Base-by-base conservation (phyloP, 2,888 invertebrate species). In the Mesorhabditis belari region DNA sequence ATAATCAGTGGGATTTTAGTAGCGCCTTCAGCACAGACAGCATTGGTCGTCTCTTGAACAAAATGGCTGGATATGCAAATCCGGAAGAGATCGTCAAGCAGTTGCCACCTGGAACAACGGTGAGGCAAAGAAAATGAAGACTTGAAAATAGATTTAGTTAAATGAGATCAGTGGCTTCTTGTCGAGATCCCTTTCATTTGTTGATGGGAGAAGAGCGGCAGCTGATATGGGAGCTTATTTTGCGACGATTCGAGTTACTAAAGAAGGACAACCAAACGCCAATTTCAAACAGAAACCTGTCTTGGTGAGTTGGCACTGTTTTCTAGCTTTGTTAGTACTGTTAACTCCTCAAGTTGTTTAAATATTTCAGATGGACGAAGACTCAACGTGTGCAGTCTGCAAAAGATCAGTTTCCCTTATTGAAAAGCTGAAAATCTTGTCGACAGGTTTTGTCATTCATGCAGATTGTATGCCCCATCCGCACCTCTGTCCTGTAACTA, bases 401-500 rank as follows among this genome's bases (percentile, higher is more conserved):
- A 3, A 27, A 3, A 9, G 26, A 4, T 29, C 27, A 19, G 28
- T 60, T 12, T 24, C 21, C 4, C 50, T 57, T 17, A 49, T 17
- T 17, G 26, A 57, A 25, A 27, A 29, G 26, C 29, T 60, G 5
- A n/a, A 26, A 19, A 27, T 49, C 26, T 44, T 60, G 24, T 49
- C 56, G 12, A 57, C 49, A 19, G 60, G 60, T 21, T 57, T 49
- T 23, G 53, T 60, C 9, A 51, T 60, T 35, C 60, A 60, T 27
- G 25, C 56, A 3, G 28, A 9, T 49, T 60, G 60, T 49, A 57
- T 60, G 6, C 25, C 44, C 5, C 17, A 60, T 57, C 56, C 55
- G 17, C 49, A 55, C 21, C 26, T 60, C 6, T 60, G 60, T 60
- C 60, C 60, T 6, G 50, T 60, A 28, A 60, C 60, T 12, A 60